Conservation (phyloP, 2,888 invertebrate species). For the Camponotus fellah region DNA sequence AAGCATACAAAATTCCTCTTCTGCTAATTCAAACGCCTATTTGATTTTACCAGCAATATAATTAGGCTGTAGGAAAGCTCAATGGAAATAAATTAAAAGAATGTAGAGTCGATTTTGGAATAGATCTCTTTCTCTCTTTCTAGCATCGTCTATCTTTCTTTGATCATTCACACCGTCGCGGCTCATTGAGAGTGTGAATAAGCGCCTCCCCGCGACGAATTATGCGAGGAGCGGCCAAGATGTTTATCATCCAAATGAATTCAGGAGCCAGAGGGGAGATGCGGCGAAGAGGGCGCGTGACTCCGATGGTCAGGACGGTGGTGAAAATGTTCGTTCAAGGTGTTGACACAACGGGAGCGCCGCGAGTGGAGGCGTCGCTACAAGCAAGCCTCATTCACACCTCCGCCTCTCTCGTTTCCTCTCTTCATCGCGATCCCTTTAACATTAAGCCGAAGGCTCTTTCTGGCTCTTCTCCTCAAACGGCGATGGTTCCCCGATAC, state of each 20-base stretch:
- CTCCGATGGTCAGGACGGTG: constrained; percentile 70
- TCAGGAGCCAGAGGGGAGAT: constrained; percentile 72
- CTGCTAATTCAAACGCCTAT: not conserved
- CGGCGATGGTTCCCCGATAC: not conserved
- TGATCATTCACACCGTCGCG: constrained; percentile 61
- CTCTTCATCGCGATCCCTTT: constrained; percentile 56
- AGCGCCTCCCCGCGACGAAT: constrained; percentile 72
- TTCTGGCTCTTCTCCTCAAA: constrained; percentile 13
- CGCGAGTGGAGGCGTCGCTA: constrained; percentile 78
- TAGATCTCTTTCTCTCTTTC: not conserved
- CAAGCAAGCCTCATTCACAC: constrained; percentile 82
- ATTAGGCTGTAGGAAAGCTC: not conserved
- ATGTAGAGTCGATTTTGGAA: not conserved
- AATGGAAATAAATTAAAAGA: not conserved
- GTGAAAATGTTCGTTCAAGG: constrained; percentile 77
- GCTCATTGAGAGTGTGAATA: constrained; percentile 76
- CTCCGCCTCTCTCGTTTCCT: constrained; percentile 78
- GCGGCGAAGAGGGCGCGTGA: constrained; percentile 62
- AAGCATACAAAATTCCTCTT: not conserved
- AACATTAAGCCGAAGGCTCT: constrained; percentile 39
- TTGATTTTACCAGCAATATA: not conserved
- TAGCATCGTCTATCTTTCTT: constrained; percentile 1
- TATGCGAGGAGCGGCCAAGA: constrained; percentile 79
- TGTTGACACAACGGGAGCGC: constrained; percentile 82
- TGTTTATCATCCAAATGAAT: constrained; percentile 82